Evolutionary conservation across 2,797 vertebrate species (phyloP), one percentile per base, ranked within the genome.

Genomic region (Aplochiton taeniatus): DNA sequence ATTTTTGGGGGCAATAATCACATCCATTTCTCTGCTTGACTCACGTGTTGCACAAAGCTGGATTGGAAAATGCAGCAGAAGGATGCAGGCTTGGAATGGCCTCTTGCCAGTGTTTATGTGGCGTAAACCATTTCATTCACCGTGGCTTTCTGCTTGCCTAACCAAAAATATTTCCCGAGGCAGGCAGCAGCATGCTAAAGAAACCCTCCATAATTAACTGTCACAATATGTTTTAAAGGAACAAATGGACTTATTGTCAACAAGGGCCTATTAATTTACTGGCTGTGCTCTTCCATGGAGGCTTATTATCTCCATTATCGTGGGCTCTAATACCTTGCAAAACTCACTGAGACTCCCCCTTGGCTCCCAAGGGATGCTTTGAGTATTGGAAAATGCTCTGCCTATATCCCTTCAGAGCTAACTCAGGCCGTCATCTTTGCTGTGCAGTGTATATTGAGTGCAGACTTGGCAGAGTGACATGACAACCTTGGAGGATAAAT

Each of bases 161-260:
- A 70, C 71, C 53, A 68, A 73, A 81, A 80, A 78, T 84, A 77
- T 87, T 88, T 85, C 75, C 60, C 4, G 54, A 69, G 68, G 74
- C 77, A 10, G 75, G 63, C 73, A 76, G 74, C 74, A 68, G 78
- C 73, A 85, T 76, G 79, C 72, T 69, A 76, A 83, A 87, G 77
- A 78, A 76, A 69, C 66, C 75, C 83, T 76, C 79, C 74, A 78
- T 89, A 89, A 90, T 90, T 86, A 90, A 88, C 89, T 88, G 88
- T 91, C 89, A 90, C 84, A 78, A 78, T 51, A 82, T 80, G 88
- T 90, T 87, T 90, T 12, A 90, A 89, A 89, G 83, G 73, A 91
- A 89, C 89, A 89, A 90, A 89, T 89, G 83, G 87, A 87, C 83
- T 87, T 80, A 77, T 77, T 86, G 88, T 88, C 88, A 87, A 88